Conservation (phyloP, 2,888 invertebrate species). For the Ormyrus rosae region DNA sequence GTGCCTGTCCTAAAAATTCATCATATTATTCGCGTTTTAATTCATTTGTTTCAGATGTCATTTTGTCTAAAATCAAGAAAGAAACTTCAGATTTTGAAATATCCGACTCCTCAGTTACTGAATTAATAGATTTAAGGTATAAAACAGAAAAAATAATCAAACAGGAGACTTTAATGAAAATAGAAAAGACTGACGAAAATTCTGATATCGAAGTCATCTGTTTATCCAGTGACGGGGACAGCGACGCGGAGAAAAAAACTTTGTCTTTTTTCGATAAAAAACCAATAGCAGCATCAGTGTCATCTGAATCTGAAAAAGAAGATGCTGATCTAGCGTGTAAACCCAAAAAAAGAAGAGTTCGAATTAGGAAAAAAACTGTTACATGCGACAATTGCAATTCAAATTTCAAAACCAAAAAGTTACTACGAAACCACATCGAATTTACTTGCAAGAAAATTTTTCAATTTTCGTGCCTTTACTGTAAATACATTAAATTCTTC, state of each 20-base stretch:
- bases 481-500: conserved; percentile 64
- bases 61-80: background rate
- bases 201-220: background rate
- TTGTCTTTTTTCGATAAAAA: too few species aligned
- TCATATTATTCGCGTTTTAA: background rate
- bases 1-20: too few species aligned
- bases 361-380: too few species aligned
- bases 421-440: background rate
- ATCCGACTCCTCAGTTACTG: too few species aligned
- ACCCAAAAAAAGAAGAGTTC: too few species aligned
- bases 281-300: too few species aligned
- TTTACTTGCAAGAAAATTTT: background rate
- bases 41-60: background rate
- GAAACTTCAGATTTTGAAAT: too few species aligned
- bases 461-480: conserved; percentile 68
- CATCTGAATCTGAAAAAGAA: too few species aligned
- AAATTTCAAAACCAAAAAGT: conserved; percentile 11
- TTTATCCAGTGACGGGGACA: background rate
- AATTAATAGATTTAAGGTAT: background rate
- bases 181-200: background rate
- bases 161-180: background rate
- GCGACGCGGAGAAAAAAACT: background rate
- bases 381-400: conserved; percentile 2
- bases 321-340: background rate
- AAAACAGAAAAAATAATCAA: too few species aligned